Base-by-base conservation (phyloP, 2,888 invertebrate species). In the Caenorhabditis macrosperma region DNA sequence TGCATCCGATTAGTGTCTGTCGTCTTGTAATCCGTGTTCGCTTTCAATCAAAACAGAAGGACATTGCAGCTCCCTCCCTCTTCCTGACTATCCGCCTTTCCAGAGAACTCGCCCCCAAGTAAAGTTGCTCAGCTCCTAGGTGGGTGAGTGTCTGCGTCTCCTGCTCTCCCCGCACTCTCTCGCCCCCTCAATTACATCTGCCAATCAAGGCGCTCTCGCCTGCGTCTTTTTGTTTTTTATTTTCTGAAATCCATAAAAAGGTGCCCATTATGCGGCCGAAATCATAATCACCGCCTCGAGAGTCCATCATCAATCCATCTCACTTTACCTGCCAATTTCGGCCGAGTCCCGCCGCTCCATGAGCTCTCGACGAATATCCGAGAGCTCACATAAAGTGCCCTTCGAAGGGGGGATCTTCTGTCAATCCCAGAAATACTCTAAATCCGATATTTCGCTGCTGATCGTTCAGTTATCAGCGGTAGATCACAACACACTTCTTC, bases 121-220 rank as follows among this genome's bases (percentile, higher is more conserved):
- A 61, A 17, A 61, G 44, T 55, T 30, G 61, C 44, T 33, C 35
- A 17, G 41, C 33, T 22, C 22, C 20, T 35, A 20, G 20, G 44
- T 38, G 57, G 38, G 57, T 54, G 57, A 17, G n/a, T 57, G 22
- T 46, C 61, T 63, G 72, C 64, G 63, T 72, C 57, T 63, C 61
- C 64, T 7, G 10, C 7, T 30, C 57, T 48, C 48, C 28, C 3
- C 28, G 10, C 38, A 54, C 64, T 64, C 22, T 38, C 24, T 57
- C 26, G 24, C 26, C n/a, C 33, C 48, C 48, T 57, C 72, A 72
- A 72, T 72, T 72, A 72, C 72, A 72, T 46, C 72, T 72, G 72
- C 72, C 72, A 72, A 72, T 72, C 72, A 72, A 72, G 33, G 48
- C 63, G 41, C 46, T 33, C 41, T 35, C 30, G 55, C 30, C 33